phyloP scores from a whole-genome alignment of 1,140 invertebrate genomes.

The Hormaphis cornu region DNA sequence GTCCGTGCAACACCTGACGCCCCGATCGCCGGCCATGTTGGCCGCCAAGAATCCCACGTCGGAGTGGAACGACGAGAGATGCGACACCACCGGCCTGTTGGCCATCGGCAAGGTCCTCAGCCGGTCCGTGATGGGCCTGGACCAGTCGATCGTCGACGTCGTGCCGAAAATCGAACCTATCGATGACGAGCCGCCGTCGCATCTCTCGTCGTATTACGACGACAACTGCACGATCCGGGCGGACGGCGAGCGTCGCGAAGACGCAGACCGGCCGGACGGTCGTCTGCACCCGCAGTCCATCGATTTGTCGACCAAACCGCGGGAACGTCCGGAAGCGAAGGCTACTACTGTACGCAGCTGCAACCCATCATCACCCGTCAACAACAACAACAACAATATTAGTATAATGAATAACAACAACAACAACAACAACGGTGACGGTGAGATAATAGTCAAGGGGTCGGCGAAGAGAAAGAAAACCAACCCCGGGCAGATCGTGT shows the following conservation, averaged over 20 bases:
- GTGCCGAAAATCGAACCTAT: slow-evolving; percentile 27
- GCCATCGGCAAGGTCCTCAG: slow-evolving; percentile 39
- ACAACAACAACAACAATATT: slow-evolving; percentile 6
- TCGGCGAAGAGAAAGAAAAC: slow-evolving; percentile 22
- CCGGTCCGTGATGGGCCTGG: slow-evolving; percentile 42
- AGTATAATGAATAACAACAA: background rate
- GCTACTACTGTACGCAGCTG: slow-evolving; percentile 13
- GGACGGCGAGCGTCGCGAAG: slow-evolving; percentile 11
- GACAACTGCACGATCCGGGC: slow-evolving; percentile 20
- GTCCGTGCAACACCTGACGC: slow-evolving; percentile 46
- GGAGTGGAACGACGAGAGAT: slow-evolving; percentile 33
- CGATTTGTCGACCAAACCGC: slow-evolving; percentile 8
- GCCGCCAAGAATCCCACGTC: slow-evolving; percentile 37
- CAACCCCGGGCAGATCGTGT: slow-evolving; percentile 13
- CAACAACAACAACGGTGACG: background rate
- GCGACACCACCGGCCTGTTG: slow-evolving; percentile 35
- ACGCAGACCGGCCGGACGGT: background rate
- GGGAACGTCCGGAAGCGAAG: background rate
- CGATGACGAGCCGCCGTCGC: slow-evolving; percentile 2
- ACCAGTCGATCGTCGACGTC: slow-evolving; percentile 39
- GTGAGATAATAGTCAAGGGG: background rate
- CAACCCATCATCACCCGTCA: background rate
- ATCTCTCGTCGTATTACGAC: slow-evolving; percentile 5
- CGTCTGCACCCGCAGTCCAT: background rate
- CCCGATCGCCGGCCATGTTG: slow-evolving; percentile 38